Evolutionary conservation across 2,113 vertebrate species (phyloP).

Genomic region (Megaleporinus macrocephalus): DNA sequence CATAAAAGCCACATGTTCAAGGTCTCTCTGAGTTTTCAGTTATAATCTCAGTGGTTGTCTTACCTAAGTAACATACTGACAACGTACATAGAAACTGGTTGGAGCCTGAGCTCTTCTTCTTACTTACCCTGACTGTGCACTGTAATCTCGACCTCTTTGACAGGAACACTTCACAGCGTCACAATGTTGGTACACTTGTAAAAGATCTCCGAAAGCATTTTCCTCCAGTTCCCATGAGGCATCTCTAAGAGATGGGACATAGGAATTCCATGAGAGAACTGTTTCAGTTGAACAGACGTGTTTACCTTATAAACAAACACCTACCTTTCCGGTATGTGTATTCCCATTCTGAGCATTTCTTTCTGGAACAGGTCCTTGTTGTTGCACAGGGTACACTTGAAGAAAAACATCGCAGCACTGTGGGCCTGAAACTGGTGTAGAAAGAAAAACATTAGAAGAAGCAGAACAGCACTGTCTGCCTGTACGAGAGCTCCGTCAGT

Average conservation of each 20-base stretch:
- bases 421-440: conserved; percentile 87
- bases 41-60: no score
- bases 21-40: no score
- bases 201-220: conserved; percentile 90
- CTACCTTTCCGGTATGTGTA: conserved; percentile 95
- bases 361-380: conserved; percentile 92
- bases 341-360: conserved; percentile 96
- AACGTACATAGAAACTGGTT: background rate
- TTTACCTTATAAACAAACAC: no score
- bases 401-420: conserved; percentile 95
- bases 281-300: background rate
- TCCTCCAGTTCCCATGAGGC: conserved; percentile 98
- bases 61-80: background rate
- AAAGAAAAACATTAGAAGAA: conserved; percentile 16
- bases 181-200: conserved; percentile 87
- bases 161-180: conserved; percentile 85
- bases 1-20: no score
- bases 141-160: conserved; percentile 82
- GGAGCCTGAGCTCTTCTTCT: no score
- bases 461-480: background rate
- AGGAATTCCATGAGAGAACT: background rate
- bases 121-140: conserved; percentile 82
- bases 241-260: conserved; percentile 79
- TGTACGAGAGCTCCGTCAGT: background rate
- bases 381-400: conserved; percentile 93